Evolutionary conservation across 1,140 invertebrate genomes (phyloP).

Genomic region (Cydia splendana): DNA sequence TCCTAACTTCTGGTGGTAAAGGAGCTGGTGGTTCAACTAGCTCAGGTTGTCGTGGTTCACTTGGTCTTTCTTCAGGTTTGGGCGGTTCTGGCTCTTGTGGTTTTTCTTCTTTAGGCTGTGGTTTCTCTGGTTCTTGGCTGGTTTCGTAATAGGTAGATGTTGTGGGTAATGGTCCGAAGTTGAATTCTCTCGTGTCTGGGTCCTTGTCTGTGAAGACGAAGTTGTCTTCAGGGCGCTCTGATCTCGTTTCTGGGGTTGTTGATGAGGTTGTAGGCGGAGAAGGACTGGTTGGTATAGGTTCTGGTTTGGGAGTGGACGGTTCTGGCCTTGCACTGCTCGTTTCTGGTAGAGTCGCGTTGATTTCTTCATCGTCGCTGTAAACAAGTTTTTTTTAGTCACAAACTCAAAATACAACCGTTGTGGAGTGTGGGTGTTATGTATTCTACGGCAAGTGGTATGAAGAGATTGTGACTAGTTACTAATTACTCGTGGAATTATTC

Average conservation of each 20-base stretch:
- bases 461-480: no score
- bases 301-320: not conserved
- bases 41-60: conserved; percentile 35
- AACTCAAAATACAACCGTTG: no score
- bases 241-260: conserved; percentile 33
- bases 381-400: not conserved
- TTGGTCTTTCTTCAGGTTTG: conserved; percentile 24
- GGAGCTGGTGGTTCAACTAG: conserved; percentile 17
- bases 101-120: conserved; percentile 31
- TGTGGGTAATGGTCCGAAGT: conserved; percentile 31
- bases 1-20: conserved; percentile 27
- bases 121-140: conserved; percentile 37
- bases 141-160: conserved; percentile 31
- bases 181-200: conserved; percentile 19
- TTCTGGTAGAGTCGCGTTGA: conserved; percentile 3
- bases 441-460: no score
- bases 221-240: conserved; percentile 24
- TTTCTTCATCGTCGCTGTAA: conserved; percentile 29
- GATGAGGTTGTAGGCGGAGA: conserved; percentile 37
- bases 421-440: no score
- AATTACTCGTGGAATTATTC: no score
- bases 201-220: conserved; percentile 17
- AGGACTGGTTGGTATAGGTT: conserved; percentile 35
- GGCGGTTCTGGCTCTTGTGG: conserved; percentile 34
- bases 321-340: not conserved